Base-by-base conservation (phyloP, 2,113 vertebrate genomes). In the Gymnocephalus cernua region DNA sequence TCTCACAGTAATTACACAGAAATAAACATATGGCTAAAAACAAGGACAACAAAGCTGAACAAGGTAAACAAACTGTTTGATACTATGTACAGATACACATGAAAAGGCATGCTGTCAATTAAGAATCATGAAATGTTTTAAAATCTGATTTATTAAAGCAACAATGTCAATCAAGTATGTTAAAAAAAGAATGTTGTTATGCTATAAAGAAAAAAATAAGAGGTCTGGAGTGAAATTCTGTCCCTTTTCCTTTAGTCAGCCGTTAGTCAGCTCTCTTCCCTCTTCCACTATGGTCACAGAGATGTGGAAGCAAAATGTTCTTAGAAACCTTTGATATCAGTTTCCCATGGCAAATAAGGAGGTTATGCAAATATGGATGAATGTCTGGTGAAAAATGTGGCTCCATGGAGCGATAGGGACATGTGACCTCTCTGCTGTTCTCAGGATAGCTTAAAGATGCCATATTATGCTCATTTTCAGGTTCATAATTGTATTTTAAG, bases 331-430 rank as follows among this genome's bases (percentile, higher is more conserved):
- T 87, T 88, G 81, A 88, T 86, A 84, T 77, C 68, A 80, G 53
- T 81, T 70, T 59, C 44, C 56, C 50, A 18, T 75, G 61, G 58
- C 35, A 80, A 71, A 85, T 82, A 87, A 87, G 82, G 66, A 62
- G 79, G 79, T 87, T 87, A 83, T 88, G 77, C 69, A 87, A 86
- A 89, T 86, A 74, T 41, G 77, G 53, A 74, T 80, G 68, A 87
- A 47, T 67, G 32, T 62, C 66, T 76, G n/a, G 38, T 75, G 50
- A 71, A 47, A 71, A 61, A 66, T 65, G 32, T 58, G 45, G 56
- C 47, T 74, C 62, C 32, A 56, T 66, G 70, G 65, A 59, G 69
- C 1, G 11, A 71, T 79, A 72, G 70, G 48, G 41, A 71, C 79
- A 66, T 70, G 80, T 74, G 71, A 82, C 83, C 80, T 68, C 58